Conservation (phyloP, 2,888 invertebrate genomes). For the Lingula anatina region DNA sequence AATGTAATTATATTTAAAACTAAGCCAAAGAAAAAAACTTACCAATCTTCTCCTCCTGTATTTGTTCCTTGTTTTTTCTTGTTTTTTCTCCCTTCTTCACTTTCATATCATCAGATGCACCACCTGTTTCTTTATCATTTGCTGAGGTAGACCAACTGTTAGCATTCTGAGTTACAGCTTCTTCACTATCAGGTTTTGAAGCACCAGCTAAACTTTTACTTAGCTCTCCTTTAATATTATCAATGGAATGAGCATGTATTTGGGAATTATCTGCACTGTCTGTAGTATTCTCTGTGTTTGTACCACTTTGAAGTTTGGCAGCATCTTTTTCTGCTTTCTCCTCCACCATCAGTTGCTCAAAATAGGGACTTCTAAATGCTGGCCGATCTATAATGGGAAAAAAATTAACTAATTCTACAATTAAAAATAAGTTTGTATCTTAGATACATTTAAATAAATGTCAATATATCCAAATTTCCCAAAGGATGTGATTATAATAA, state of each 20-base stretch:
- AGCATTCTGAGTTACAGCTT: background rate
- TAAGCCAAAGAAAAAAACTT: constrained; percentile 1
- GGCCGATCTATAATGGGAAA: no score
- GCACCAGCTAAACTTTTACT: background rate
- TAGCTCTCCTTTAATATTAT: no score
- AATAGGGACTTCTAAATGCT: constrained; percentile 35
- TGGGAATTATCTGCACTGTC: background rate
- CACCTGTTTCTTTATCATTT: no score
- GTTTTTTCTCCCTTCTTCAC: constrained; percentile 1
- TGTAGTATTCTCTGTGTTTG: background rate
- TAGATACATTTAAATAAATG: no score
- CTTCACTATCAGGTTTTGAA: background rate
- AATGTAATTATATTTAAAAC: background rate
- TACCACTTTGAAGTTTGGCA: background rate
- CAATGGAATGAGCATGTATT: no score
- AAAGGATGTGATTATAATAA: no score
- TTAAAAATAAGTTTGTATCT: no score
- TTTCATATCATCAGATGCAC: background rate
- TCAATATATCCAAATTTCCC: no score
- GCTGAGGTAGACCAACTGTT: no score
- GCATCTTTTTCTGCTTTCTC: constrained; percentile 16
- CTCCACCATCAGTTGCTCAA: constrained; percentile 41
- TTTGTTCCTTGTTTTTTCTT: constrained; percentile 7
- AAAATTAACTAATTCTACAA: no score
- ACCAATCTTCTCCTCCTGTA: constrained; percentile 19